Evolutionary conservation across 2,888 invertebrate genomes (phyloP).

Genomic region (Steinernema hermaphroditum): DNA sequence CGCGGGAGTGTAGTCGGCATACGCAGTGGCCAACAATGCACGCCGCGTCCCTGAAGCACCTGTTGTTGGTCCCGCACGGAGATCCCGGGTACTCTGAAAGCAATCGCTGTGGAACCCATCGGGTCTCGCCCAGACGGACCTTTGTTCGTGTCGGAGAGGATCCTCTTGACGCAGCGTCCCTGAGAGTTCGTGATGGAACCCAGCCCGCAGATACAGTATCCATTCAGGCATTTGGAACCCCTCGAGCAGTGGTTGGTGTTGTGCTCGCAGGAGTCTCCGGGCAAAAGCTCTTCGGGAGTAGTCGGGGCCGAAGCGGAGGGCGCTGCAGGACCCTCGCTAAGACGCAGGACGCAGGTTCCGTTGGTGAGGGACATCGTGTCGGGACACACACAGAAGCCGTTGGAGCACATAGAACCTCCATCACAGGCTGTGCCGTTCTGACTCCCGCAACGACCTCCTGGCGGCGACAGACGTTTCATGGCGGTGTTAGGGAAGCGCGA

Average conservation of each 20-base stretch:
- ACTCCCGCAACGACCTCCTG: constrained; percentile 9
- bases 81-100: constrained; percentile 38
- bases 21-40: constrained; percentile 50
- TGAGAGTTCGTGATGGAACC: constrained; percentile 48
- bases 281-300: neutral
- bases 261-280: constrained; percentile 9
- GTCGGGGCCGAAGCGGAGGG: constrained; percentile 3
- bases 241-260: constrained; percentile 28
- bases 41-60: constrained; percentile 48
- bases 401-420: constrained; percentile 61
- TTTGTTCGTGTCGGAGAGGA: constrained; percentile 40
- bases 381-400: constrained; percentile 62
- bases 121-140: constrained; percentile 31
- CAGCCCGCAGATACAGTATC: constrained; percentile 38
- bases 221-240: constrained; percentile 2
- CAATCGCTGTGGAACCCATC: too few relatives aligned
- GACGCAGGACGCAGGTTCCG: constrained; percentile 52
- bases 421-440: constrained; percentile 31
- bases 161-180: constrained; percentile 47
- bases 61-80: constrained; percentile 38
- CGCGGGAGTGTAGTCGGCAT: constrained; percentile 39
- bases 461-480: neutral
- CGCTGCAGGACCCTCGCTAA: neutral
- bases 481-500: neutral
- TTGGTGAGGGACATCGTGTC: constrained; percentile 52